Conservation (phyloP, 2,797 vertebrate species). For the Alfaro cultratus region DNA sequence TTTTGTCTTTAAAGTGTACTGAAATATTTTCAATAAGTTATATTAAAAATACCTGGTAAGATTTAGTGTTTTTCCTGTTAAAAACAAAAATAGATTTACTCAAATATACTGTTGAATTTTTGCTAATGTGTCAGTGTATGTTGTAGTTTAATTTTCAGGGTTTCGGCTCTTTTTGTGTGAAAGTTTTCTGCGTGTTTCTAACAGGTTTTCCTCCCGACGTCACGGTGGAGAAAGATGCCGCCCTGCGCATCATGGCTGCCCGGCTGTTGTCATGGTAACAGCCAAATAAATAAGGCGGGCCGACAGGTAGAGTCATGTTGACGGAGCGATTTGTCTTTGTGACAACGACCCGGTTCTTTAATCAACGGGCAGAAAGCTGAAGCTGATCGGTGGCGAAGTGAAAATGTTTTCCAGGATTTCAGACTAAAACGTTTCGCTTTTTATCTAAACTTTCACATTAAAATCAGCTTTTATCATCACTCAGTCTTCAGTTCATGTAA, state of each 20-base stretch:
- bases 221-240: slow-evolving; percentile 30
- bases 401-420: not conserved
- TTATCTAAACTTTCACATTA: not conserved
- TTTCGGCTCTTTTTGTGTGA: too few species aligned
- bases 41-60: too few species aligned
- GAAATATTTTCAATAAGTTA: too few species aligned
- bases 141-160: not conserved
- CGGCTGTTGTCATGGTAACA: slow-evolving; percentile 69
- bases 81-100: not conserved
- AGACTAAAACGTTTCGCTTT: not conserved
- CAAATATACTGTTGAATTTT: not conserved
- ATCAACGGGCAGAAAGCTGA: not conserved
- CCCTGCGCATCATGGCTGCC: slow-evolving; percentile 43
- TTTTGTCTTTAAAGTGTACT: too few species aligned
- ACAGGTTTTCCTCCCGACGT: too few species aligned
- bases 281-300: slow-evolving; percentile 71
- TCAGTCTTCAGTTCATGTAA: not conserved
- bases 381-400: slow-evolving; percentile 17
- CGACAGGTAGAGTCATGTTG: slow-evolving; percentile 54
- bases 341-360: slow-evolving; percentile 63
- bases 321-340: slow-evolving; percentile 71
- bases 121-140: not conserved
- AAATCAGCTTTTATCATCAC: not conserved
- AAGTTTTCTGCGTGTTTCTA: not conserved
- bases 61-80: too few species aligned